Evolutionary conservation across 2,888 invertebrate species (phyloP).

Genomic region (Melanargia galathea): DNA sequence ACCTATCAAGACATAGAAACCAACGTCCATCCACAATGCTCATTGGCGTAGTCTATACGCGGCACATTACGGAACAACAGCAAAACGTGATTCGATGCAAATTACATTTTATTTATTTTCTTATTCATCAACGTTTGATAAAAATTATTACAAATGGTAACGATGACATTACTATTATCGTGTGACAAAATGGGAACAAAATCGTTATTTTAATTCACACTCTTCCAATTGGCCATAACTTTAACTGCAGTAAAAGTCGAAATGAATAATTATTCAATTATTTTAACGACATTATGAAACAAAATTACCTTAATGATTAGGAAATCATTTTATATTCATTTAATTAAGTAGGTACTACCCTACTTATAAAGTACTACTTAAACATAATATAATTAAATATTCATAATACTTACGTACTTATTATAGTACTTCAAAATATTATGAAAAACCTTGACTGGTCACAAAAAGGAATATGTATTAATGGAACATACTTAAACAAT

Average conservation of each 20-base stretch:
- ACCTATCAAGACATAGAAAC: no score
- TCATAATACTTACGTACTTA: no score
- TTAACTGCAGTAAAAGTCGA: neutral
- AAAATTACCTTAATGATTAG: neutral
- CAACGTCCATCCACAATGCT: neutral
- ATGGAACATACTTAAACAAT: no score
- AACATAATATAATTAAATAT: no score
- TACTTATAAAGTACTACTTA: no score
- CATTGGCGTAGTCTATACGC: neutral
- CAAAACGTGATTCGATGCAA: conserved; percentile 11
- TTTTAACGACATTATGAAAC: conserved; percentile 1
- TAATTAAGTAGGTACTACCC: no score
- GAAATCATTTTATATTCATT: neutral
- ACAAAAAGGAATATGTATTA: no score
- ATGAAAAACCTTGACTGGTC: no score
- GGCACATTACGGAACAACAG: conserved; percentile 2
- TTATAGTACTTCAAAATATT: no score
- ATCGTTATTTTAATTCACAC: neutral
- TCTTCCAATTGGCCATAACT: neutral
- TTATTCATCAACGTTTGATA: neutral
- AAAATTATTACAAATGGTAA: neutral
- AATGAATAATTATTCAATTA: neutral
- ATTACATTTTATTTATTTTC: conserved; percentile 19
- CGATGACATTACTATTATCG: neutral
- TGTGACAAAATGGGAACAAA: neutral